Base-by-base conservation (phyloP, 2,888 invertebrate species). In the Ophion slaviceki region DNA sequence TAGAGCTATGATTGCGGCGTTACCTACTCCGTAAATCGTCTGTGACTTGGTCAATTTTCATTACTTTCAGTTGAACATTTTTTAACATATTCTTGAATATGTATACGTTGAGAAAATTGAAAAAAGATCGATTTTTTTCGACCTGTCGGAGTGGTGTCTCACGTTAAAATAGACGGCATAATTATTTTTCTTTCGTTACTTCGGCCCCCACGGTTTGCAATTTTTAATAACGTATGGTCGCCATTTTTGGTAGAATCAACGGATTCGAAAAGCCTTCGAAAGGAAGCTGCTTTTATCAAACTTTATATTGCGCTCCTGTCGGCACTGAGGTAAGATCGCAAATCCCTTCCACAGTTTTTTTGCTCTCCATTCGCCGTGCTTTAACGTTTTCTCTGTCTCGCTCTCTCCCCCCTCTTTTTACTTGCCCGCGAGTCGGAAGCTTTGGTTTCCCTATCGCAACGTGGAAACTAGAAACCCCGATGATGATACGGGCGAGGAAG, bases 381-480 rank as follows among this genome's bases (percentile, higher is more conserved):
- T 67, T 5, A 20, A 40, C 40, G 10, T 64, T 64, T 14, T 74
- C 45, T 61, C 28, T 61, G 61, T 36, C 36, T 10, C 20, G 3
- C 36, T 24, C n/a, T 36, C 36, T 62, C 79, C 75, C 64, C 68
- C 40, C 67, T 61, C 62, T 75, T 47, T 59, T 83, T 68, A 24
- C 24, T 59, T 17, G 45, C 11, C 24, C 59, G 47, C 17, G 17
- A 53, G 53, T 17, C 53, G 53, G 32, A 14, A 66, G 57, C 45
- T 78, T 72, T 59, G 59, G n/a, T 78, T 68, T 28, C 59, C 70
- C 24, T 61, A 53, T 79, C 47, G 20, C 64, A 53, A 74, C 62
- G 28, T 61, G 47, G 74, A 74, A 79, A 78, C 68, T 61, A 61
- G 74, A 74, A 78, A 78, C 77, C 72, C 40, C 78, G 53, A 24